phyloP scores from a whole-genome alignment of 2,797 vertebrate species.

The Gobio occitaniae region DNA sequence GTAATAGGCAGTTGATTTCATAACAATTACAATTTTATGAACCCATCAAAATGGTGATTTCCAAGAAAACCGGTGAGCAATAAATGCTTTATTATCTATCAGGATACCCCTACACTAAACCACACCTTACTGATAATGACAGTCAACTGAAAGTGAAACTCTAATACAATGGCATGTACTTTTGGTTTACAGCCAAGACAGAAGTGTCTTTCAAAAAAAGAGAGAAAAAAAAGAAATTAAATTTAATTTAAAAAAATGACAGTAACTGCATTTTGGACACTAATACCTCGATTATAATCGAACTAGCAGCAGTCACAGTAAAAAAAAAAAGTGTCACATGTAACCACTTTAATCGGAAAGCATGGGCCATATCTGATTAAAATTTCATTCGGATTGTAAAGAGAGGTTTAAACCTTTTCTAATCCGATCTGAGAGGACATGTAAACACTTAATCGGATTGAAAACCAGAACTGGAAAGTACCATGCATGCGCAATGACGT shows the following conservation, averaged over 20 bases:
- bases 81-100: not conserved
- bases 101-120: conserved; percentile 16
- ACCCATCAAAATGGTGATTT: not conserved
- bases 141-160: conserved; percentile 39
- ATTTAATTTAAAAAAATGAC: too few relatives aligned
- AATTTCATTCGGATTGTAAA: not conserved
- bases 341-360: not conserved
- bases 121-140: conserved; percentile 27
- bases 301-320: too few relatives aligned
- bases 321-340: not conserved
- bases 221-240: not conserved
- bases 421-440: not conserved
- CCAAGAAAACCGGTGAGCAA: conserved; percentile 13
- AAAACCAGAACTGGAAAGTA: not conserved
- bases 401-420: not conserved
- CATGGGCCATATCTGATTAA: not conserved
- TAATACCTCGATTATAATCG: too few relatives aligned
- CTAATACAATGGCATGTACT: conserved; percentile 8
- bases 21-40: not conserved
- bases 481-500: not conserved
- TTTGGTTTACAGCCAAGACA: conserved; percentile 16
- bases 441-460: not conserved
- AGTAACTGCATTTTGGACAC: too few relatives aligned
- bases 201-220: not conserved
- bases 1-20: not conserved